Evolutionary conservation across 2,113 vertebrate genomes (phyloP).

Genomic region (Vidua chalybeata): DNA sequence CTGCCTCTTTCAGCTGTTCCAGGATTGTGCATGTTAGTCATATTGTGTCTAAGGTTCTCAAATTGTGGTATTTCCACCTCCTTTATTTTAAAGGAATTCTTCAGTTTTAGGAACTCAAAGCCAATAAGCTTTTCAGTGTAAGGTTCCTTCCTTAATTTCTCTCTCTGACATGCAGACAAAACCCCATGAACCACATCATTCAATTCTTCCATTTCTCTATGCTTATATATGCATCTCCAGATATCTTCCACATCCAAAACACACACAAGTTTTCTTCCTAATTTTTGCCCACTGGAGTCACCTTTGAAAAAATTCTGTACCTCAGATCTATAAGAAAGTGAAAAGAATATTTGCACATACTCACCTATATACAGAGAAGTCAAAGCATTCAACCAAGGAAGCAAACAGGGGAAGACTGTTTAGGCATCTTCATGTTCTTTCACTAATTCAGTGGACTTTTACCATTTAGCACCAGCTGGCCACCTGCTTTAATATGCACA

Average conservation of each 20-base stretch:
- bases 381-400: not conserved
- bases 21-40: not conserved
- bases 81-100: not conserved
- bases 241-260: not conserved
- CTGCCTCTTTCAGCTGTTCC: not conserved
- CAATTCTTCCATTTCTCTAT: not conserved
- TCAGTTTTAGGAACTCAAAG: not conserved
- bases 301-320: not conserved
- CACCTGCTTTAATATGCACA: not conserved
- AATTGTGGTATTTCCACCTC: not conserved
- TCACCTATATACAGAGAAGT: not conserved
- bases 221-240: not conserved
- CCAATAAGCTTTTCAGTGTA: not conserved
- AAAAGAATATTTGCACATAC: not conserved
- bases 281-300: not conserved
- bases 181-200: not conserved
- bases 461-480: not conserved
- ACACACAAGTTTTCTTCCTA: not conserved
- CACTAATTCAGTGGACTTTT: not conserved
- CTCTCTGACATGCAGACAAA: not conserved
- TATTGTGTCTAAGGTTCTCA: not conserved
- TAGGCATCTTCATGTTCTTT: not conserved
- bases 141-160: not conserved
- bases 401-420: not conserved
- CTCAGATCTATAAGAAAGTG: not conserved